Evolutionary conservation across 2,797 vertebrate genomes (phyloP).

Genomic region (Diplodus puntazzo): DNA sequence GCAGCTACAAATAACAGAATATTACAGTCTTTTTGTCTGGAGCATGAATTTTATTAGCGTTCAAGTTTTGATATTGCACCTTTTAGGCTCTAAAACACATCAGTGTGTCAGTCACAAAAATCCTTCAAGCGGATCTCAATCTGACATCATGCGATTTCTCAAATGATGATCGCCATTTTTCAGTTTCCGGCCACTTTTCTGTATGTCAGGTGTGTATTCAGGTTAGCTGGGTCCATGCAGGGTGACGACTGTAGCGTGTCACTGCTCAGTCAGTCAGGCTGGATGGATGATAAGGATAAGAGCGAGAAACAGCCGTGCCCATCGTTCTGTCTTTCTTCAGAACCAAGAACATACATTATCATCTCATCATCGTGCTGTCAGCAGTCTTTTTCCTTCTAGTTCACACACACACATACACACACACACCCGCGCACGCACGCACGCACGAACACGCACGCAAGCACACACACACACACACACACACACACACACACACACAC

Average conservation of each 20-base stretch:
- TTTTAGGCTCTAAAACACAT: no score
- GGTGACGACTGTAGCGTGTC: conserved; percentile 23
- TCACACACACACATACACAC: conserved; percentile 34
- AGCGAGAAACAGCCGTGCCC: conserved; percentile 38
- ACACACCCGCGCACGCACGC: conserved; percentile 22
- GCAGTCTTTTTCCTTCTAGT: conserved; percentile 22
- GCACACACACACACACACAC: conserved; percentile 28
- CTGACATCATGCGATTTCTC: conserved; percentile 13
- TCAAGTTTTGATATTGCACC: no score
- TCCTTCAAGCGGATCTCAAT: background rate
- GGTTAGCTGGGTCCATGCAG: background rate
- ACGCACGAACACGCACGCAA: no score
- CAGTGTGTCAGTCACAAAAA: no score
- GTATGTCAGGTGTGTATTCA: conserved; percentile 20
- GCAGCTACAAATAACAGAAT: no score
- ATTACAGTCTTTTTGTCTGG: no score
- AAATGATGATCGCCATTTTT: background rate
- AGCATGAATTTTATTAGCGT: no score
- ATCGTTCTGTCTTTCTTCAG: conserved; percentile 47
- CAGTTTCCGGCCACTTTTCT: background rate
- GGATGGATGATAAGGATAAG: conserved; percentile 67
- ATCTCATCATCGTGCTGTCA: conserved; percentile 67
- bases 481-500: conserved; percentile 28
- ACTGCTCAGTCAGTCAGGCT: conserved; percentile 36
- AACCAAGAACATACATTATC: conserved; percentile 61